Evolutionary conservation across 2,113 vertebrate species (phyloP), one percentile per base, ranked within the genome.

Genomic region (Alces alces): DNA sequence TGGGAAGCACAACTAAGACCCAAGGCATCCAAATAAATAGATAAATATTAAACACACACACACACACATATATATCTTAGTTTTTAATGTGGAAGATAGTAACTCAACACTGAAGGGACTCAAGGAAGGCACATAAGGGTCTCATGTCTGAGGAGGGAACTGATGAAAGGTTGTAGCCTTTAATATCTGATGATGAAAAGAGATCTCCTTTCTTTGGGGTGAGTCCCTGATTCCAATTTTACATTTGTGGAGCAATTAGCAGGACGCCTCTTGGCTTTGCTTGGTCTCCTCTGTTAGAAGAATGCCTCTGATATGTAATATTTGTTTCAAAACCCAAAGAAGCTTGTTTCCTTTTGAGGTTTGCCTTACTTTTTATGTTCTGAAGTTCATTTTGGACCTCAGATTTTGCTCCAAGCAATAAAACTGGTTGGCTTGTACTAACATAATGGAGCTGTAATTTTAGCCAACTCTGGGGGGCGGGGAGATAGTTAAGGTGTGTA

Each of bases 271-370:
- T 96, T 93, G 73, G 96, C 92, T 95, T 89, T 86, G 50, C 96
- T 86, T 79, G 61, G 92, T 96, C 97, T 97, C 85, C 61, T 94
- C 95, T 1, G 5, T 93, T 73, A 58, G 91, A 98, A 98, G 97
- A 98, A 98, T 98, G 97, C 93, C 96, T 98, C 96, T 98, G 97
- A 98, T 98, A 98, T 98, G 98, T 98, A 98, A 98, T 97, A 98
- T 98, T 97, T 98, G 97, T 94, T 97, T 98, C 95, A 97, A 98
- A 98, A 91, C 93, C 94, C 93, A 96, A 96, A 97, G 95, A 94
- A 93, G 78, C 92, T 95, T 93, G 95, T 96, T 98, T 97, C 96
- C 97, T 98, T 97, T 98, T 97, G 97, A 98, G 97, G 96, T 98
- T 96, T 95, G 92, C 88, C 89, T 98, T 95, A 95, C 95, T 98